These are phyloP conservation scores for Enteromius trimaculatus DNA, from an alignment of 2,797 vertebrate species.

Conservation along the genomic window DNA sequence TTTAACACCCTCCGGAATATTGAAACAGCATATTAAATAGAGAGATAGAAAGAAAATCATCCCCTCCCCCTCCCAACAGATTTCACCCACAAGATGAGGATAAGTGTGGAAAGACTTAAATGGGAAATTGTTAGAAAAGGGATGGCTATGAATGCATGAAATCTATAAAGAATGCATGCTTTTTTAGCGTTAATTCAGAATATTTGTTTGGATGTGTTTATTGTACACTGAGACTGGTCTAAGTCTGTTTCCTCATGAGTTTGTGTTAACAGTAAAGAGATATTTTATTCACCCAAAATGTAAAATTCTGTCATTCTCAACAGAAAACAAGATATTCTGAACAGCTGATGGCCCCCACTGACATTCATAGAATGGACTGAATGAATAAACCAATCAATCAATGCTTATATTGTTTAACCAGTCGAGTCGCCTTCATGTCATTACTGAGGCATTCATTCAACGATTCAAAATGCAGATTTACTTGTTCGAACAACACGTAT, in stretches of 20 bases:
- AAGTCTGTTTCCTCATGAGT: neutral
- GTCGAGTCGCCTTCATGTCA: neutral
- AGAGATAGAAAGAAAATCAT: conserved; percentile 32
- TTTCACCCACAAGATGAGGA: neutral
- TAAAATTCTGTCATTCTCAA: neutral
- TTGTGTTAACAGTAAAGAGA: neutral
- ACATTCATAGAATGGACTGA: neutral
- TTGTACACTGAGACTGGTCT: neutral
- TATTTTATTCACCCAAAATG: neutral
- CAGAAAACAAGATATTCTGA: neutral
- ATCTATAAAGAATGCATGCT: no score
- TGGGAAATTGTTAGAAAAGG: neutral
- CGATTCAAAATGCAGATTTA: neutral
- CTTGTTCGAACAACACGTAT: neutral
- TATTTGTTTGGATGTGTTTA: neutral
- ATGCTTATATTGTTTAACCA: no score
- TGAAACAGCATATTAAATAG: conserved; percentile 76
- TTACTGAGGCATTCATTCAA: neutral
- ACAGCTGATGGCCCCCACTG: neutral
- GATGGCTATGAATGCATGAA: neutral
- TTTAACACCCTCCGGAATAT: conserved; percentile 76
- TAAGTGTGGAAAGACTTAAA: conserved; percentile 1
- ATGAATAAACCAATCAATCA: no score
- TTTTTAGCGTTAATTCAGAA: neutral
- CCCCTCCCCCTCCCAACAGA: neutral